These are phyloP conservation scores for Thecophora atra DNA, from an alignment of 2,888 invertebrate genomes.

Conservation along the genomic window DNA sequence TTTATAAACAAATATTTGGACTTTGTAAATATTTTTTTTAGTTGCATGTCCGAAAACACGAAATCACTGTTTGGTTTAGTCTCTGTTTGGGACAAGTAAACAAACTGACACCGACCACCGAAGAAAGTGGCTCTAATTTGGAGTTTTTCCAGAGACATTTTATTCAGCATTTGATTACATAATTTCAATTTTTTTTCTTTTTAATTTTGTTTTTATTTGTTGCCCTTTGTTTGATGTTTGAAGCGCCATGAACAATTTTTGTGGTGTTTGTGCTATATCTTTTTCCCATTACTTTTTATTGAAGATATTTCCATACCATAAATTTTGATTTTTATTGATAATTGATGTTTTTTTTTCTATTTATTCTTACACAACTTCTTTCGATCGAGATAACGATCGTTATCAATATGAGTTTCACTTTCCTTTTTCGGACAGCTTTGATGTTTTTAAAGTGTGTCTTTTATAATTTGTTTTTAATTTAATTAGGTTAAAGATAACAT, in stretches of 20 bases:
- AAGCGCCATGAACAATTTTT: background rate
- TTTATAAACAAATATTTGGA: background rate
- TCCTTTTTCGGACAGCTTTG: slow-evolving; percentile 8
- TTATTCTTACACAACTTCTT: too few relatives aligned
- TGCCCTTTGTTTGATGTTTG: too few relatives aligned
- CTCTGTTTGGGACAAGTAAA: background rate
- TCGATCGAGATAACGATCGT: too few relatives aligned
- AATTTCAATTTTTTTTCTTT: background rate
- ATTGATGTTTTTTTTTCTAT: background rate
- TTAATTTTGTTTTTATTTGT: too few relatives aligned
- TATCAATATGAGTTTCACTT: background rate
- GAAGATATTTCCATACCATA: slow-evolving; percentile 20
- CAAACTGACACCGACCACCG: background rate
- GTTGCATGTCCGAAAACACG: background rate
- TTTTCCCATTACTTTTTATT: background rate
- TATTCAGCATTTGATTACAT: background rate
- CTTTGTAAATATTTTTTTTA: background rate
- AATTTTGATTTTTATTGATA: slow-evolving; percentile 40
- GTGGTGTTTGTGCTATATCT: too few relatives aligned
- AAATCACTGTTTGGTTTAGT: background rate
- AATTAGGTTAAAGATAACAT: slow-evolving; percentile 33
- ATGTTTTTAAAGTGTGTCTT: slow-evolving; percentile 22
- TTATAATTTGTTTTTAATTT: slow-evolving; percentile 44
- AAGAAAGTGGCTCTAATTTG: background rate
- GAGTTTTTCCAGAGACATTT: background rate